Base-by-base conservation (phyloP, 2,113 vertebrate species). In the Phalacrocorax carbo region DNA sequence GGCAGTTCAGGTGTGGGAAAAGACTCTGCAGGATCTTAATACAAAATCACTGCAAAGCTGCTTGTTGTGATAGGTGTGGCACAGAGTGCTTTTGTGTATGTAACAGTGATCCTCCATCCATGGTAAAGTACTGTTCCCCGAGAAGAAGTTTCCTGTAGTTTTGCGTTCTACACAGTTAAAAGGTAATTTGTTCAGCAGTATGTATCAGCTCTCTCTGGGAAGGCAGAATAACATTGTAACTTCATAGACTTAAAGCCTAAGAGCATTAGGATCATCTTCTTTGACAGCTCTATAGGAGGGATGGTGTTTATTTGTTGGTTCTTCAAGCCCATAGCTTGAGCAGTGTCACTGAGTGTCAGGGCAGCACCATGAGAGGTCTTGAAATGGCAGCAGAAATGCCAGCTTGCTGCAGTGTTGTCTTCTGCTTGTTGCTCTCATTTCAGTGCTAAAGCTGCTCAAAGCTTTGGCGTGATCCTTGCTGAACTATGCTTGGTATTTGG, bases 261-360 rank as follows among this genome's bases (percentile, higher is more conserved):
- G 7, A 57, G 40, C 19, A 9, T 57, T 60, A 26, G 5, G 4
- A 34, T 42, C 44, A 38, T 5, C 11, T 65, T 72, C 15, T 66
- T 10, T 70, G 38, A 42, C 66, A 25, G 4, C 19, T 88, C 26
- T 51, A 29, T 40, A 58, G 19, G n/a, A 91, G 10, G 4, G 11
- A 2, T 8, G 8, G 2, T 1, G 0, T 70, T 84, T 75, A 49
- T 55, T 11, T 25, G 34, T 12, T 9, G 11, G 2, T 18, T 58
- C 42, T 78, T 54, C 62, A n/a, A 3, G 5, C 13, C 46, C 3
- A 0, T 29, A 42, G n/a, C 2, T 69, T 40, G 14, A 82, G 22
- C 23, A 44, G 36, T 14, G 16, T 54, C 21, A 62, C 7, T 2
- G 2, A 38, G 2, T 58, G 9, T 38, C 32, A 46, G 13, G 10